phyloP scores from a whole-genome alignment of 1,140 invertebrate species.

The Whitmania pigra region DNA sequence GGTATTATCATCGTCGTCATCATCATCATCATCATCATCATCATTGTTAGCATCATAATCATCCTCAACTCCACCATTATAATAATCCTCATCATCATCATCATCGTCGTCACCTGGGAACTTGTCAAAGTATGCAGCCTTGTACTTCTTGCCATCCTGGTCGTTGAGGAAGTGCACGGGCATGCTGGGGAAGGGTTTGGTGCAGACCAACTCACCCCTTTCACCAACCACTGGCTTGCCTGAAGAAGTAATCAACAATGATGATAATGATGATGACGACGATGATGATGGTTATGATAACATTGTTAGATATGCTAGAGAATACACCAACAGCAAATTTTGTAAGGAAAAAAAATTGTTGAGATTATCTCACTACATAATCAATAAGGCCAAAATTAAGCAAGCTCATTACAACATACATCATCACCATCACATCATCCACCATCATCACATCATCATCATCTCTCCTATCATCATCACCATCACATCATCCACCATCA shows the following conservation, averaged over 20 bases:
- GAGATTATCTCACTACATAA: too few species aligned
- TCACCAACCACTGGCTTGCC: conserved; percentile 44
- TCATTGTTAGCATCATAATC: too few species aligned
- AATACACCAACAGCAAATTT: not conserved
- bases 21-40: not conserved
- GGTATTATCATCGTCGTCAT: not conserved
- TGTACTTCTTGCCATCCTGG: conserved; percentile 44
- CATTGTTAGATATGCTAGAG: too few species aligned
- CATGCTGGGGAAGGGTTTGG: conserved; percentile 51
- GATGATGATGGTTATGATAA: too few species aligned
- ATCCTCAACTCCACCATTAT: not conserved
- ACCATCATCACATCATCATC: too few species aligned
- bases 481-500: too few species aligned
- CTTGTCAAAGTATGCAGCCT: conserved; percentile 50
- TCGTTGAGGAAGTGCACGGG: conserved; percentile 52
- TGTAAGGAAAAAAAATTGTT: too few species aligned
- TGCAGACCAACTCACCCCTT: conserved; percentile 50
- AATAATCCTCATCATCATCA: not conserved
- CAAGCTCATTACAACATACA: not conserved
- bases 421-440: conserved; percentile 10
- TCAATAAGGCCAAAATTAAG: not conserved
- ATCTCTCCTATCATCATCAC: not conserved
- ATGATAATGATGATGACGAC: too few species aligned
- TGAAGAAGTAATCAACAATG: conserved; percentile 27
- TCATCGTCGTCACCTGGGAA: conserved; percentile 34